Conservation (phyloP, 2,888 invertebrate genomes). For the Conus canariensis region DNA sequence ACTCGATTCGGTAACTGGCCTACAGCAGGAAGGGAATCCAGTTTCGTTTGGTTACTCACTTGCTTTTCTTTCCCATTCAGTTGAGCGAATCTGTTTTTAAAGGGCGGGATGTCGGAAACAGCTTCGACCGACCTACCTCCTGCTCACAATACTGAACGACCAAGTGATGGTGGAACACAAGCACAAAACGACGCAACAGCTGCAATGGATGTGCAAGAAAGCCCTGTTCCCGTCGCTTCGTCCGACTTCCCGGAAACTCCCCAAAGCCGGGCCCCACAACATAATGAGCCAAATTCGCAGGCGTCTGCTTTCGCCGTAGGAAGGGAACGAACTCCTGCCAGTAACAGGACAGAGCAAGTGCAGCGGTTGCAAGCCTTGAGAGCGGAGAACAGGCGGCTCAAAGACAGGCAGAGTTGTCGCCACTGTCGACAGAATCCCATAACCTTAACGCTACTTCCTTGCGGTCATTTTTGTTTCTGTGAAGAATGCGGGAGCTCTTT, state of each 20-base stretch:
- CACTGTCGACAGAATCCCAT: constrained; percentile 17
- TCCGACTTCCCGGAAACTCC: not conserved
- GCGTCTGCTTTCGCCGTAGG: not conserved
- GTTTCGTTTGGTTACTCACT: too few species aligned
- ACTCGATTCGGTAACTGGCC: too few species aligned
- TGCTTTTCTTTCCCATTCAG: too few species aligned
- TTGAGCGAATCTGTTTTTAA: too few species aligned
- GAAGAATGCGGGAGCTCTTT: constrained; percentile 24
- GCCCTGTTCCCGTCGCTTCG: too few species aligned
- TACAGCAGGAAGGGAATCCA: too few species aligned
- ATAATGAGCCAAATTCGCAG: not conserved
- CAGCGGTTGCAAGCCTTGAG: constrained; percentile 2
- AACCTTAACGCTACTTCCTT: constrained; percentile 34
- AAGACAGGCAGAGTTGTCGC: constrained; percentile 25
- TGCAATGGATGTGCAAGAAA: not conserved
- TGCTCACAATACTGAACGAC: not conserved
- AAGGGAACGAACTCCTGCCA: not conserved
- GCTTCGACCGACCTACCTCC: too few species aligned
- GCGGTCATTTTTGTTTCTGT: constrained; percentile 41
- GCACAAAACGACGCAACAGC: not conserved
- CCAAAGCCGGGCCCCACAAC: not conserved
- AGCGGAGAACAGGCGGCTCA: constrained; percentile 23
- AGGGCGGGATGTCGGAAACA: too few species aligned
- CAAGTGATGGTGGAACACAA: not conserved
- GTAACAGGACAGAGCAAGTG: not conserved